Conservation (phyloP, 2,888 invertebrate species). For the Sphaerophoria taeniata region DNA sequence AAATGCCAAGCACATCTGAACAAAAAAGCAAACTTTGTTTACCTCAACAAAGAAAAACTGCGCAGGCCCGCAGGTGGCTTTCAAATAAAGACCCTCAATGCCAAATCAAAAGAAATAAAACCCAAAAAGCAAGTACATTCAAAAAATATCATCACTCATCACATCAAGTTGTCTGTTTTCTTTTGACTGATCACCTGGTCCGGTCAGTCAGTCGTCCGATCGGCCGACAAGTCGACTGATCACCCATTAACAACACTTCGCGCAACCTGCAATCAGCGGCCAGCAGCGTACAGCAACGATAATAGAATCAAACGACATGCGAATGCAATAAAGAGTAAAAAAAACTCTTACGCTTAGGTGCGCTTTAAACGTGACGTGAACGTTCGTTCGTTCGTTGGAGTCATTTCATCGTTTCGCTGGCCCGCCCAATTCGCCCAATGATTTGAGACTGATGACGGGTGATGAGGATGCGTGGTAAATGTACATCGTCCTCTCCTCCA, state of each 20-base stretch:
- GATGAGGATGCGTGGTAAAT: constrained; percentile 69
- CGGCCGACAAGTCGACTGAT: neutral
- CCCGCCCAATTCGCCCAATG: constrained; percentile 48
- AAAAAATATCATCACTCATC: neutral
- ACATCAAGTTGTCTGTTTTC: neutral
- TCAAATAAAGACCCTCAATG: neutral
- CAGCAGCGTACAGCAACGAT: constrained; percentile 30
- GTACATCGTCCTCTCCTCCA: constrained; percentile 62
- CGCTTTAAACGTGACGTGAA: neutral
- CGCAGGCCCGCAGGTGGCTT: neutral
- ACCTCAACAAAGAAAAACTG: no score
- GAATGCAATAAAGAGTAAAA: constrained; percentile 51
- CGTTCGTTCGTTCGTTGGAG: neutral
- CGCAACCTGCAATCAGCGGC: constrained; percentile 42
- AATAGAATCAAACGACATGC: constrained; percentile 74
- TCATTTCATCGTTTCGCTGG: constrained; percentile 21
- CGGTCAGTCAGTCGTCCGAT: neutral
- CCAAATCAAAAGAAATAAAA: neutral
- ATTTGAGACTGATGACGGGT: constrained; percentile 67
- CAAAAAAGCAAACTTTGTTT: no score
- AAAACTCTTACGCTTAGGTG: constrained; percentile 30
- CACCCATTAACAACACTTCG: constrained; percentile 69
- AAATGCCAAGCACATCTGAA: no score
- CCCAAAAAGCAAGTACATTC: neutral
- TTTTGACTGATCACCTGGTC: constrained; percentile 1